Evolutionary conservation across 2,888 invertebrate genomes (phyloP), one percentile per base, ranked within the genome.

Genomic region (Trichopria drosophilae): DNA sequence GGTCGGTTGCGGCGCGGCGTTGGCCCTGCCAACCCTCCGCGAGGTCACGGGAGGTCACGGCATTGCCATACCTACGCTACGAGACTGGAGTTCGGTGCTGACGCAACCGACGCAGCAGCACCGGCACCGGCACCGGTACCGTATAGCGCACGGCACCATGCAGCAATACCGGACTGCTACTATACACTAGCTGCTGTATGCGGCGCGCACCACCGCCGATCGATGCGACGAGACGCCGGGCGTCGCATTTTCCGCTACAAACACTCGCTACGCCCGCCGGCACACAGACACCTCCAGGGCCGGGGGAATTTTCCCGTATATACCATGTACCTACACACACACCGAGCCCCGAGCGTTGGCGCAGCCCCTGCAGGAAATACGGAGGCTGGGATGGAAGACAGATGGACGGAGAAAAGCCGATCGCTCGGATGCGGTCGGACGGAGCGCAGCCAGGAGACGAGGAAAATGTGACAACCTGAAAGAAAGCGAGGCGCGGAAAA

Each of bases 221-320:
- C 75, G 75, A 75, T 75, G 70, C 66, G 75, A 74, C 75, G 75
- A 75, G 75, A 73, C 73, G 69, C 65, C 68, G 73, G 69, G 72
- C 72, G 69, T 72, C 75, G 72, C 72, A 68, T 69, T 69, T 32
- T 64, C 65, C 65, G 62, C 62, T 61, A 63, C 50, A 42, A 31
- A 37, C 49, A 23, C 24, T 24, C 24, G 6, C 10, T n/a, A n/a
- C n/a, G 62, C 63, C 62, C 60, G 59, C 62, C 57, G 65, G 57
- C 63, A 58, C 61, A 37, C 35, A 23, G 43, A 45, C 37, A 18
- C 28, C n/a, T 12, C 22, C 9, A 26, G 16, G 13, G 23, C n/a
- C n/a, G n/a, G n/a, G n/a, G n/a, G n/a, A n/a, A n/a, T n/a, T n/a
- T n/a, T n/a, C n/a, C n/a, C n/a, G n/a, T n/a, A n/a, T n/a, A n/a